Evolutionary conservation across 2,113 vertebrate genomes (phyloP), one percentile per base, ranked within the genome.

Genomic region (Embiotoca jacksoni): DNA sequence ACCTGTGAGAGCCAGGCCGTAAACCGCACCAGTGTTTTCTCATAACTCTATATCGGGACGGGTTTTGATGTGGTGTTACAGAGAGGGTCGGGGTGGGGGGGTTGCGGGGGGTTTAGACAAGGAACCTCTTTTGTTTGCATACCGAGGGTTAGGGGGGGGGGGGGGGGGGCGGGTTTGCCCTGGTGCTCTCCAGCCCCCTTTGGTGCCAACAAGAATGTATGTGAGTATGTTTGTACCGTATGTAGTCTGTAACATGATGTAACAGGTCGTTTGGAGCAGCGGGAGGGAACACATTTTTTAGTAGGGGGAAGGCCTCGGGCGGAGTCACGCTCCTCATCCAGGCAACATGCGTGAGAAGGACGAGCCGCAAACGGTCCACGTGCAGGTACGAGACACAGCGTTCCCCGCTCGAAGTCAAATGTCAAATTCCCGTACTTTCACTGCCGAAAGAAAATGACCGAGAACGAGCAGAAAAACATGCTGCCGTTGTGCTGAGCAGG

Each of bases 61-160:
- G 23, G 23, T 23, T 69, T 30, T 41, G 66, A 74, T 61, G 56
- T 50, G 77, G 63, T 23, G 7, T 5, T 33, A 9, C 23, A 23
- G 23, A 23, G 23, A 23, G 23, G 23, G 23, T 23, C 23, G 23
- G 1, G 23, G 23, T 23, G 23, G 6, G 15, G 39, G 30, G 11
- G 13, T 4, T 11, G 54, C 6, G 54, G 14, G 4, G 35, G 52
- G 64, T 7, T 50, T 56, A 36, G 62, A 33, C 15, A 44, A 58
- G 55, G 49, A 37, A 69, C 64, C 49, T 63, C 59, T 69, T 61
- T 70, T 64, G 65, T 81, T 82, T 88, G 74, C 61, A 70, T 66
- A 65, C 41, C 36, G 23, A 69, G 75, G 72, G 37, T 52, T 23
- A 1, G 23, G 23, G 23, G 23, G 23, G 23, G 23, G 23, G 23